Conservation (phyloP, 2,113 vertebrate species). For the Machaerirhynchus nigripectus region DNA sequence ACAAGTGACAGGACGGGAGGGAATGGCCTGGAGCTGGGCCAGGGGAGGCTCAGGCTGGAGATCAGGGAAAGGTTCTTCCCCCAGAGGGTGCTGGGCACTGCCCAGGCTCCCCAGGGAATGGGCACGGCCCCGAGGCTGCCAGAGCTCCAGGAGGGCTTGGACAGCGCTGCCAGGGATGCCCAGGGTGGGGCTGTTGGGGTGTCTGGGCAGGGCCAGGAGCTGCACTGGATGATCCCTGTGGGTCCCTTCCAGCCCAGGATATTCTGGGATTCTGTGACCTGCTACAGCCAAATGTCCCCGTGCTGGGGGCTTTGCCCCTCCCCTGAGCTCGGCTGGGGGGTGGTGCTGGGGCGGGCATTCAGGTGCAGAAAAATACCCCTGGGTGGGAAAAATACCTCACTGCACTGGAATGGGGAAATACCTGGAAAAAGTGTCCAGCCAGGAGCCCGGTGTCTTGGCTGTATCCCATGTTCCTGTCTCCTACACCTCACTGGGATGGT, state of each 20-base stretch:
- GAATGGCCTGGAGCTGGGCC: neutral
- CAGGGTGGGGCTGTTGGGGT: neutral
- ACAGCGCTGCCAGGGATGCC: neutral
- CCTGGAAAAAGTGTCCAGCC: neutral
- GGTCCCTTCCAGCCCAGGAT: neutral
- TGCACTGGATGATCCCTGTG: accelerated
- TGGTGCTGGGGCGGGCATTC: neutral
- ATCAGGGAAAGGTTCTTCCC: neutral
- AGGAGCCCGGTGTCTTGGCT: neutral
- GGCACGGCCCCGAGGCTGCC: neutral
- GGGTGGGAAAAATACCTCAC: neutral
- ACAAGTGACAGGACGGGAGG: neutral
- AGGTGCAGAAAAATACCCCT: too few relatives aligned
- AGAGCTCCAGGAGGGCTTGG: neutral
- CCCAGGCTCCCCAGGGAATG: neutral
- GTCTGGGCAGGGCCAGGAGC: neutral
- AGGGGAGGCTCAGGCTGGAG: neutral
- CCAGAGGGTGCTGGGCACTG: neutral
- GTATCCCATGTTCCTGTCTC: neutral
- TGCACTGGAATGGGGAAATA: neutral
- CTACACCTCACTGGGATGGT: accelerated
- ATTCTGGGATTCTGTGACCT: neutral
- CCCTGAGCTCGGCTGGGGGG: neutral
- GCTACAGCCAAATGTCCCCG: accelerated
- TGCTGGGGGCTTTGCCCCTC: neutral